Evolutionary conservation across 2,113 vertebrate species (phyloP).

Genomic region (Perognathus longimembris): DNA sequence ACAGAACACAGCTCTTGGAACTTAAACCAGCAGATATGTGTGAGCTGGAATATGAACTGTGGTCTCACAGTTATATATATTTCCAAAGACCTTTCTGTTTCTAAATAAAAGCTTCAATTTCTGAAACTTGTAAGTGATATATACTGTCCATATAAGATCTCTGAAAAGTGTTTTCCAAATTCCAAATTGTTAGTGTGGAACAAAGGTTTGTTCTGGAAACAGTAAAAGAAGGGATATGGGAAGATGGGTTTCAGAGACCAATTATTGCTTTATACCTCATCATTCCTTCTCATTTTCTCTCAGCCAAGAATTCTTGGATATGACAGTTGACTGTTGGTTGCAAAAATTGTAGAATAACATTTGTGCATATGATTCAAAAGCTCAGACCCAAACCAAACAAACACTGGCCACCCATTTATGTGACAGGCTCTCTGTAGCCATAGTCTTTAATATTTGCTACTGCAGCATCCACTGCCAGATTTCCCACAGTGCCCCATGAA

Average conservation of each 20-base stretch:
- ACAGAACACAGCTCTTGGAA: slow-evolving; percentile 36
- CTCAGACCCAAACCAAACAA: slow-evolving; percentile 9
- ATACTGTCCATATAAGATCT: slow-evolving; percentile 57
- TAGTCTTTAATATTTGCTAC: not conserved
- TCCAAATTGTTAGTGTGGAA: slow-evolving; percentile 8
- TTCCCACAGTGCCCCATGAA: not conserved
- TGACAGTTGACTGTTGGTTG: not conserved
- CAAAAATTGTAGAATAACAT: slow-evolving; percentile 29
- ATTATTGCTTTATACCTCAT: not conserved
- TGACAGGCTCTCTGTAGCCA: not conserved
- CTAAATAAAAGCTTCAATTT: slow-evolving; percentile 72
- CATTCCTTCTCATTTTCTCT: slow-evolving; percentile 29
- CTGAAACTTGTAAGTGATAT: slow-evolving; percentile 45
- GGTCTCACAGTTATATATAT: slow-evolving; percentile 10
- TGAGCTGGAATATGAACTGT: slow-evolving; percentile 17
- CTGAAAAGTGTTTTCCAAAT: slow-evolving; percentile 33
- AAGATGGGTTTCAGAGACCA: slow-evolving; percentile 1
- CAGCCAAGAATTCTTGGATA: slow-evolving; percentile 12
- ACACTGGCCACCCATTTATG: not conserved
- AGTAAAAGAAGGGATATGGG: not conserved
- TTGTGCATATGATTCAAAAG: not conserved
- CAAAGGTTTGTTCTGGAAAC: slow-evolving; percentile 36
- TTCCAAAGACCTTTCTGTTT: slow-evolving; percentile 65
- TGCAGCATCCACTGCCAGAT: not conserved
- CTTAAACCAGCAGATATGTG: slow-evolving; percentile 35